phyloP scores from a whole-genome alignment of 2,888 invertebrate genomes.

The Lasioglossum zephyrum region DNA sequence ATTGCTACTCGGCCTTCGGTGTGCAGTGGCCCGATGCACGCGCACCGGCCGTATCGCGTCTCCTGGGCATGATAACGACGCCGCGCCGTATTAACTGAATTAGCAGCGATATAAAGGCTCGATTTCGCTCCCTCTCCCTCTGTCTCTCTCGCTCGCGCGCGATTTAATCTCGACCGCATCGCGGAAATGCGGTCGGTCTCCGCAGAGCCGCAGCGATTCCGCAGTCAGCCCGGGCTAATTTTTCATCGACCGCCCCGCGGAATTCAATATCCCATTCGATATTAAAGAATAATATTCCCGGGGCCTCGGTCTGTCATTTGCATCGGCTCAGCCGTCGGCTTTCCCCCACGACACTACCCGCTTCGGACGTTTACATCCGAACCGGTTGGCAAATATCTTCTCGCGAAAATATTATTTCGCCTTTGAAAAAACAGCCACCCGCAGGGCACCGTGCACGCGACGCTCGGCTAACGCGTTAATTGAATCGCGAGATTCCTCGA shows the following conservation, averaged over 20 bases:
- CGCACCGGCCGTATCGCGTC: conserved; percentile 30
- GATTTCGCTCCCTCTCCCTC: not conserved
- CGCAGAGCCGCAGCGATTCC: not conserved
- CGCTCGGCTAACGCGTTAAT: not conserved
- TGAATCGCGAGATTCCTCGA: not conserved
- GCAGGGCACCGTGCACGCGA: too few species aligned
- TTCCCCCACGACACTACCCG: not conserved
- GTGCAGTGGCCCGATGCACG: conserved; percentile 12
- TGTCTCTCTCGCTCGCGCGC: conserved; percentile 54
- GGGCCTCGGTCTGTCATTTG: conserved; percentile 51
- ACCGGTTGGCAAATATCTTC: not conserved
- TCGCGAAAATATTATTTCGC: conserved; percentile 34
- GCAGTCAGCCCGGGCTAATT: conserved; percentile 46
- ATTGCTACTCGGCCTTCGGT: not conserved
- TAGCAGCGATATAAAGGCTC: conserved; percentile 76
- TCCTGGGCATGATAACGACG: conserved; percentile 68
- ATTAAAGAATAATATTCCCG: conserved; percentile 70
- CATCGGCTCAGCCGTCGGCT: conserved; percentile 33
- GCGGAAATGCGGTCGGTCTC: not conserved
- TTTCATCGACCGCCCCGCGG: conserved; percentile 44
- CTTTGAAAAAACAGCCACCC: not conserved
- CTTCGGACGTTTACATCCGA: conserved; percentile 18
- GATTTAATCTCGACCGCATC: conserved; percentile 75
- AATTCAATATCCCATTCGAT: conserved; percentile 69
- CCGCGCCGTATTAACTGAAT: conserved; percentile 76